Evolutionary conservation across 37 sponge, comb jelly and placozoan genomes (phyloP), one percentile per base, ranked within the genome.

Genomic region (Diacarnus erythraeanus): DNA sequence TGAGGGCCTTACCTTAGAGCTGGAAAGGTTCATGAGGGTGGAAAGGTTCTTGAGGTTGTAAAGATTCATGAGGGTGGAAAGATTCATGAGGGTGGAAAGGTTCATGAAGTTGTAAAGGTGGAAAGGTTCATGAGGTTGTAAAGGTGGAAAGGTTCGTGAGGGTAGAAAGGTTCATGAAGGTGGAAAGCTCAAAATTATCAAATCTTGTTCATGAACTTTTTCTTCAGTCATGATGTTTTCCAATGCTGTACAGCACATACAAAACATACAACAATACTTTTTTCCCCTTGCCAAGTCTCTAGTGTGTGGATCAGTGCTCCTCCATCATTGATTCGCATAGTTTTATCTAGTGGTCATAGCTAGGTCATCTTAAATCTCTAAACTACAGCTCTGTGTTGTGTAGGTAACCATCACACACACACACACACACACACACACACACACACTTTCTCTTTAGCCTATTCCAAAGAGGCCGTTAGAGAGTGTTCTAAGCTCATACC

Each of bases 401-500:
- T 17, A 54, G n/a, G 25, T 64, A 64, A 64, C n/a, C 65, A 18
- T 9, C 65, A 18, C 65, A 18, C 65, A 64, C 65, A 64, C 71
- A 30, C 71, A 69, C 40, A 36, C 71, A 69, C 71, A 69, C 71
- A 31, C 34, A 27, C 34, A 33, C n/a, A 44, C 59, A 44, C 41
- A 51, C 67, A 27, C 56, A 54, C 56, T 20, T 27, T 31, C 35
- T 6, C 15, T 67, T 8, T 23, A 76, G 71, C 80, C 61, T 3
- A 25, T 65, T 9, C 86, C 86, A 58, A 73, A 79, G 61, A 41
- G 73, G 36, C 79, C 61, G 2, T 54, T 74, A n/a, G 80, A 81
- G 41, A 59, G n/a, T 44, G 82, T 87, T 1, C 43, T 87, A 22
- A 76, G 76, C 75, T 54, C 77, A 40, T 87, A 69, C 64, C 81